Evolutionary conservation across 1,140 invertebrate species (phyloP), one percentile per base, ranked within the genome.

Genomic region (Chymomyza costata): DNA sequence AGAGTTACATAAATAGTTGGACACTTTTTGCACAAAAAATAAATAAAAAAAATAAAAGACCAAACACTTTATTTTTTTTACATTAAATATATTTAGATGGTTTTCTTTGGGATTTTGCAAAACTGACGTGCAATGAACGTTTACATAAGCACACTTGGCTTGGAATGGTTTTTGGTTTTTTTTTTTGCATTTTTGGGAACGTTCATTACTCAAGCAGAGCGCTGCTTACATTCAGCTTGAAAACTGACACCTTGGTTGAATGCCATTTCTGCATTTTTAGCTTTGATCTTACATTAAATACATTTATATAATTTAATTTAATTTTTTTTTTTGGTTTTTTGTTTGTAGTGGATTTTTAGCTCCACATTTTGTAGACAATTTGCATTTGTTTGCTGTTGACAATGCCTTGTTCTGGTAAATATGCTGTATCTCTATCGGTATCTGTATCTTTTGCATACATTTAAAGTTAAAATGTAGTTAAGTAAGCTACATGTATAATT

Each of bases 31-130:
- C 25, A 28, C 5, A 5, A 5, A 28, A 15, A 17, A 8, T 35
- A 11, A 53, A 47, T 54, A 25, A 63, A 53, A 58, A 59, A 16
- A 40, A 38, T 59, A 40, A 40, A 40, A 34, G 46, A 34, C 47
- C 14, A 21, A n/a, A 54, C 58, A 54, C 51, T 35, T 57, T 41
- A 34, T 51, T 73, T 78, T 78, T 78, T 80, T 62, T 80, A 80
- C 73, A 80, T 80, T 80, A 80, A 80, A 80, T 80, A 80, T 80
- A 80, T 80, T 80, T 80, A 81, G 73, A 80, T 70, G 31, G 68
- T 68, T 73, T 80, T 67, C 73, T 66, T 71, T 80, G n/a, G n/a
- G n/a, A n/a, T n/a, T n/a, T n/a, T n/a, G n/a, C n/a, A n/a, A n/a
- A n/a, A n/a, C n/a, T n/a, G 13, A 34, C 31, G 31, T 11, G 31